Evolutionary conservation across 2,888 invertebrate species (phyloP), one percentile per base, ranked within the genome.

Genomic region (Tetheella fluctuosa): DNA sequence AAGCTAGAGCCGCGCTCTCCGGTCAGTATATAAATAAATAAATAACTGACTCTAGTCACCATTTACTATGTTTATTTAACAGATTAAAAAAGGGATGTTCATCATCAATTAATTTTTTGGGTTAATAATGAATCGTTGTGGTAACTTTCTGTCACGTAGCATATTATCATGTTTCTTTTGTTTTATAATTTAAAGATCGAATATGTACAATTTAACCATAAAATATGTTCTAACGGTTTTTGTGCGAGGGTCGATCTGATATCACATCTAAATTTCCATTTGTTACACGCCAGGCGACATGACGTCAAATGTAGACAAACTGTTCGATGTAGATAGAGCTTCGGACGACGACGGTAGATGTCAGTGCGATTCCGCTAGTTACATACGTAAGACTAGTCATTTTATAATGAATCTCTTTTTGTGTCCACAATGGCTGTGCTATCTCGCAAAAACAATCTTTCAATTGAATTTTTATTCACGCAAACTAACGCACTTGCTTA

Each of bases 1-100:
- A 98, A 83, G 95, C 96, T 23, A 83, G 95, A 39, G 93, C 94
- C 56, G 95, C 95, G 1, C 74, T 91, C 0, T 87, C 90, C 17
- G 90, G 91, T 89, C 42, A 42, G n/a, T n/a, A 17, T 30, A n/a
- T n/a, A n/a, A n/a, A n/a, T n/a, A n/a, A n/a, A n/a, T n/a, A n/a
- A n/a, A n/a, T n/a, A n/a, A n/a, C n/a, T n/a, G n/a, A n/a, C n/a
- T n/a, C n/a, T n/a, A n/a, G n/a, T n/a, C n/a, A n/a, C n/a, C n/a
- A n/a, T n/a, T n/a, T n/a, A n/a, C n/a, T n/a, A n/a, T n/a, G n/a
- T n/a, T n/a, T n/a, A n/a, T n/a, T n/a, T n/a, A n/a, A n/a, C n/a
- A n/a, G n/a, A n/a, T n/a, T n/a, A n/a, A n/a, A n/a, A n/a, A n/a
- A n/a, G n/a, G n/a, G n/a, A n/a, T n/a, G n/a, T n/a, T n/a, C n/a